A percentile compares a stretch with the other conserved stretches of the same genome.
Conservation (phyloP, 1,140 invertebrate species). For the Branchinecta lynchi region DNA sequence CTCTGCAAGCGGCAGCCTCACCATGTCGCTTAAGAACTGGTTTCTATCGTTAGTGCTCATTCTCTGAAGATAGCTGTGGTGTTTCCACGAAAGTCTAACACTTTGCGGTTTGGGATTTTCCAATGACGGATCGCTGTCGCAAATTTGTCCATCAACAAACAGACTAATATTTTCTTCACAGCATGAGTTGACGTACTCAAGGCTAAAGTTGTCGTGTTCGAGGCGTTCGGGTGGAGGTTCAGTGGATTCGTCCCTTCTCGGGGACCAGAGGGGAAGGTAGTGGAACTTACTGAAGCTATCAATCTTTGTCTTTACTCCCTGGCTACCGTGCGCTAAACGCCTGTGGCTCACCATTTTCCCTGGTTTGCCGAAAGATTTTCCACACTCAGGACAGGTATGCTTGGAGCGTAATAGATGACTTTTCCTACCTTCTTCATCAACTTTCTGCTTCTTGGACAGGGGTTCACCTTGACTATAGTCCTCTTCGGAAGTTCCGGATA, state of each 20-base stretch:
- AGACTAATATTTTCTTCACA: neutral
- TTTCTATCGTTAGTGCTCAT: neutral
- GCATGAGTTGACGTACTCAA: neutral
- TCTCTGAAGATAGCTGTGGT: neutral
- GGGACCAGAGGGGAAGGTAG: slow-evolving; percentile 6
- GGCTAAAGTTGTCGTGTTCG: neutral
- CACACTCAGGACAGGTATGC: slow-evolving; percentile 6
- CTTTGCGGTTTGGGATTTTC: neutral
- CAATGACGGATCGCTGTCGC: neutral
- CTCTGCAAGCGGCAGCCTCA: neutral
- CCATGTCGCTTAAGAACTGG: slow-evolving; percentile 1
- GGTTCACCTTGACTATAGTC: too few relatives aligned
- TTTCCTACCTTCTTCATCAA: neutral
- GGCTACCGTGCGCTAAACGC: neutral
- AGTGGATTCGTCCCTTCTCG: neutral
- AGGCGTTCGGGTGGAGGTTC: neutral
- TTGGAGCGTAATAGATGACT: neutral
- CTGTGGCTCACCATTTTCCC: neutral
- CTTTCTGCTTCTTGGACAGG: too few relatives aligned
- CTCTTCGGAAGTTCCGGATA: too few relatives aligned
- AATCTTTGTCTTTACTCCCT: neutral
- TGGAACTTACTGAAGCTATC: neutral
- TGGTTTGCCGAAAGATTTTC: neutral
- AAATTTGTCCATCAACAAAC: neutral
- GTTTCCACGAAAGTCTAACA: neutral